phyloP scores from a whole-genome alignment of 2,113 vertebrate genomes.

The Lanius collurio region DNA sequence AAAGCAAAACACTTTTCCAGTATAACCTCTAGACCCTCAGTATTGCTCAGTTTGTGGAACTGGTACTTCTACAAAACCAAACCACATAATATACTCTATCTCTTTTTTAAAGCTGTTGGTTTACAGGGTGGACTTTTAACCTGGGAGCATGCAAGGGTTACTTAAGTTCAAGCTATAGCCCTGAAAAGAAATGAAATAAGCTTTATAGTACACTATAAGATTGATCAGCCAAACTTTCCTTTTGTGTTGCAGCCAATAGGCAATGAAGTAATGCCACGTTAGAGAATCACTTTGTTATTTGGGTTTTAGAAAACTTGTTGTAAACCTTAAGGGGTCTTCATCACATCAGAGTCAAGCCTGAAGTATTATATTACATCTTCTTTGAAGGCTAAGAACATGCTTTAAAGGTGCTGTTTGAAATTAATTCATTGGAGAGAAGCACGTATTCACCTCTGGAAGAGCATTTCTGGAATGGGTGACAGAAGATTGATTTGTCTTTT shows the following conservation, averaged over 20 bases:
- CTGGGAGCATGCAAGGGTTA: neutral
- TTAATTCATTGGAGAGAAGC: neutral
- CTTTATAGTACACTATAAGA: neutral
- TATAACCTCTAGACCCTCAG: neutral
- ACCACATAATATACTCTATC: neutral
- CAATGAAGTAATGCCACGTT: neutral
- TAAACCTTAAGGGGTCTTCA: neutral
- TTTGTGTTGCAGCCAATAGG: neutral
- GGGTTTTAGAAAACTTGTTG: neutral
- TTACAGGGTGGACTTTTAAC: neutral
- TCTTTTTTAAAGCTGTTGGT: neutral
- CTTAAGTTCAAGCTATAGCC: neutral
- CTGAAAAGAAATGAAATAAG: neutral
- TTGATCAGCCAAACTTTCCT: neutral
- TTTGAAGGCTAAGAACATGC: neutral
- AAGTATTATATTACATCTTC: neutral
- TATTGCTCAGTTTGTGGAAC: neutral
- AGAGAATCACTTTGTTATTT: neutral
- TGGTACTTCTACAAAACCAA: neutral
- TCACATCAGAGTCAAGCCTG: neutral
- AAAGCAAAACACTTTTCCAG: neutral
- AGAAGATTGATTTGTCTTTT: neutral
- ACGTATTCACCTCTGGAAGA: neutral
- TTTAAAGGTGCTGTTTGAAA: neutral
- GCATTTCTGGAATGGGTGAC: neutral